Base-by-base conservation (phyloP, 2,888 invertebrate species). In the Tipula lateralis region DNA sequence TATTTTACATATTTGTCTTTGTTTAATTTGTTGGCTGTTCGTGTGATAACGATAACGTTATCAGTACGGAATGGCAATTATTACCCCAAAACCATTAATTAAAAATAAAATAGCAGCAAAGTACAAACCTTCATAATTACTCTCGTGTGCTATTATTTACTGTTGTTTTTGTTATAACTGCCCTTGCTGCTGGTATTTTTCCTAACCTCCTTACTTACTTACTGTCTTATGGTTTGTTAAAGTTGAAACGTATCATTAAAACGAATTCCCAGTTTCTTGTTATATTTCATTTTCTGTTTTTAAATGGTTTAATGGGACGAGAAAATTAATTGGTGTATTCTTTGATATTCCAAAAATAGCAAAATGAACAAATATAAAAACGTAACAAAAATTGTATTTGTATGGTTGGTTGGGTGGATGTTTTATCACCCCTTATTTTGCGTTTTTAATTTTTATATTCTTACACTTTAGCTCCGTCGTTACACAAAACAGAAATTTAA, bases 241-340 rank as follows among this genome's bases (percentile, higher is more conserved):
- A 66, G 66, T 66, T 66, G 24, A 66, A 66, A 24, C 66, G 66
- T 66, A 66, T 66, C 66, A 66, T 66, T 66, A 66, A 66, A 66
- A 66, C 19, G 12, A 24, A 12, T 19, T 66, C 24, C 66, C 66
- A 66, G 24, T 66, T 9, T 66, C 44, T 50, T 66, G 7, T 66
- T 2, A 66, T 66, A 66, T 66, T 24, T 9, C 9, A 12, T 7
- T 66, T 24, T 66, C 19, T 66, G 6, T 24, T 66, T 66, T 24
- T 66, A 66, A 66, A 66, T 66, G 66, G 66, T 66, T 66, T 66
- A 66, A 66, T 66, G 66, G 66, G 66, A 66, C 66, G 66, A 66
- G 66, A 66, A 66, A 66, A 66, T 66, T 66, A 66, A 66, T 66
- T 66, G 66, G 66, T 66, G 12, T 66, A 66, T 24, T 66, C 24